phyloP scores from a whole-genome alignment of 2,797 vertebrate species.

The Acrossocheilus wenchowensis region DNA sequence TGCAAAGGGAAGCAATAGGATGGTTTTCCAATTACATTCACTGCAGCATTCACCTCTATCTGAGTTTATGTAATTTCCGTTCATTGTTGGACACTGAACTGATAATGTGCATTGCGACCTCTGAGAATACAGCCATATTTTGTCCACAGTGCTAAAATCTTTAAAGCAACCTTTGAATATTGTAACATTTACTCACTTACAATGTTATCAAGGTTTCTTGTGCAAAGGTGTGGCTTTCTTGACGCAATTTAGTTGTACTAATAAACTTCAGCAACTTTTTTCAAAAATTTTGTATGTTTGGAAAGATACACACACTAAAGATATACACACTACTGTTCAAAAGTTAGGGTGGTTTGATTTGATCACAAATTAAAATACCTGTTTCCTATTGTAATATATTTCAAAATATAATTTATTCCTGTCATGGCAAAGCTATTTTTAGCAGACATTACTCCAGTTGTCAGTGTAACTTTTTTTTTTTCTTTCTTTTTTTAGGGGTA shows the following conservation, averaged over 20 bases:
- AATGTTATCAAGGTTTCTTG: too few relatives aligned
- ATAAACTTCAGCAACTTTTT: neutral
- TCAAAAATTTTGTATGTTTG: neutral
- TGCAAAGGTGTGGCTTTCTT: neutral
- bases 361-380: neutral
- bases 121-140: neutral
- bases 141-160: neutral
- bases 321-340: neutral
- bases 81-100: constrained; percentile 25
- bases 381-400: neutral
- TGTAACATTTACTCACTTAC: neutral
- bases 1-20: constrained; percentile 22
- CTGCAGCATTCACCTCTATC: constrained; percentile 21
- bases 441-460: neutral
- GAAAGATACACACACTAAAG: neutral
- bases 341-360: neutral
- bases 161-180: neutral
- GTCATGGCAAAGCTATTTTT: neutral
- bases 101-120: neutral
- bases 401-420: neutral
- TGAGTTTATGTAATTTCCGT: constrained; percentile 17
- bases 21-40: constrained; percentile 37
- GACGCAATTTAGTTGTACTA: neutral
- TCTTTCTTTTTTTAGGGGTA: too few relatives aligned
- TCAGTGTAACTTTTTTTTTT: too few relatives aligned